Evolutionary conservation across 2,888 invertebrate species (phyloP).

Genomic region (Imbricaverruca yamaguchii): DNA sequence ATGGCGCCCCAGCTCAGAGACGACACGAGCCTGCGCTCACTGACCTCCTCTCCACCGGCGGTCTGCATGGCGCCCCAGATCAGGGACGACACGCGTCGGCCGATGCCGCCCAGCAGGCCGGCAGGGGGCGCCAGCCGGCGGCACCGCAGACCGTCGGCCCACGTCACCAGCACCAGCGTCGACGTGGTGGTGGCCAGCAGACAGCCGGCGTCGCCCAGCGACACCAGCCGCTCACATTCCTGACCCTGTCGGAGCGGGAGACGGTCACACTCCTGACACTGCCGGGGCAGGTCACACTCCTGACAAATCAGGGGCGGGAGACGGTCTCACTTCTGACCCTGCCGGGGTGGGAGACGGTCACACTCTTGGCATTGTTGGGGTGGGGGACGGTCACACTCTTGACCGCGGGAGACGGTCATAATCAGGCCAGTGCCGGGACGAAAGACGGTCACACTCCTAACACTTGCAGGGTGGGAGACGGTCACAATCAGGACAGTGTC

Average conservation of each 20-base stretch:
- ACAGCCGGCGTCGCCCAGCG: constrained; percentile 62
- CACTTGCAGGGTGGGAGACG: no score
- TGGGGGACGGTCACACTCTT: no score
- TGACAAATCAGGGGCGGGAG: no score
- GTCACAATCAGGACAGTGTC: no score
- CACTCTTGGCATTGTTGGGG: no score
- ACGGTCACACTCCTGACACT: no score
- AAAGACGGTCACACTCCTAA: no score
- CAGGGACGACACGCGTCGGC: constrained; percentile 67
- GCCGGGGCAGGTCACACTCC: no score
- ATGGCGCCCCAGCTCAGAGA: constrained; percentile 66
- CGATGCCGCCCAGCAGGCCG: constrained; percentile 68
- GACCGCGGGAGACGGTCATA: no score
- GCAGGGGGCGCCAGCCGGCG: constrained; percentile 41
- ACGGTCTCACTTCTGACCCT: neutral
- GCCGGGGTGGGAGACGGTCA: neutral
- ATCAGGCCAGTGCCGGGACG: no score
- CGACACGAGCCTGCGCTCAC: constrained; percentile 48
- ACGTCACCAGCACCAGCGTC: constrained; percentile 60
- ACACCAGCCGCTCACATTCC: constrained; percentile 68
- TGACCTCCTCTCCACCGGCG: constrained; percentile 39
- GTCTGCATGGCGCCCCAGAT: constrained; percentile 59
- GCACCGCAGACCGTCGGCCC: neutral
- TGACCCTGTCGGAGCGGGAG: constrained; percentile 49
- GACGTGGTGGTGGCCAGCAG: constrained; percentile 87